These are phyloP conservation scores for Apeira syringaria DNA, from an alignment of 2,888 invertebrate genomes.

Conservation along the genomic window DNA sequence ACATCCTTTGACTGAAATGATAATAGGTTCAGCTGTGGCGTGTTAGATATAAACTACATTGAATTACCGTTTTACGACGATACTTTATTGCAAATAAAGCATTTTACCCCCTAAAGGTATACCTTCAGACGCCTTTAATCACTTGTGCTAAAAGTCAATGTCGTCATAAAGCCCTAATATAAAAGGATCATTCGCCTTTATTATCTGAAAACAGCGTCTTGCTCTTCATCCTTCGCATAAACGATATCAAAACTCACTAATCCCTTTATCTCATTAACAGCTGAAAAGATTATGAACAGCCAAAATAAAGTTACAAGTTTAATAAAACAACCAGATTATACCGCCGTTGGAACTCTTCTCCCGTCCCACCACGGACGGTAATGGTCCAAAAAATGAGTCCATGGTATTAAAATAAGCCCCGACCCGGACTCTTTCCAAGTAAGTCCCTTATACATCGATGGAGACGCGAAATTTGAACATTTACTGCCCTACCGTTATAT, in stretches of 20 bases:
- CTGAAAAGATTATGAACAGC: conserved; percentile 48
- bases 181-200: conserved; percentile 12
- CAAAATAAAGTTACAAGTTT: conserved; percentile 41
- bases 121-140: conserved; percentile 6
- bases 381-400: conserved; percentile 58
- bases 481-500: conserved; percentile 67
- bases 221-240: conserved; percentile 20
- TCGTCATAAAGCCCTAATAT: conserved; percentile 10
- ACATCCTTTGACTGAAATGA: too few relatives aligned
- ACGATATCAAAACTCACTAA: conserved; percentile 36
- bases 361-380: conserved; percentile 42
- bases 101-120: background rate
- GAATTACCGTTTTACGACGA: background rate
- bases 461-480: conserved; percentile 64
- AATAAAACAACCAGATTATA: conserved; percentile 49
- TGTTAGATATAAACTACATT: too few relatives aligned
- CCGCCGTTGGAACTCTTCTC: conserved; percentile 49
- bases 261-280: conserved; percentile 40
- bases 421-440: conserved; percentile 38
- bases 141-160: conserved; percentile 13
- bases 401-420: conserved; percentile 62
- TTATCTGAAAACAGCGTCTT: conserved; percentile 14
- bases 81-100: background rate
- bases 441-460: conserved; percentile 62
- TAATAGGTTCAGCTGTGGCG: too few relatives aligned